These are phyloP conservation scores for Heliconius melpomene DNA, from an alignment of 1,140 invertebrate species.

Conservation along the genomic window DNA sequence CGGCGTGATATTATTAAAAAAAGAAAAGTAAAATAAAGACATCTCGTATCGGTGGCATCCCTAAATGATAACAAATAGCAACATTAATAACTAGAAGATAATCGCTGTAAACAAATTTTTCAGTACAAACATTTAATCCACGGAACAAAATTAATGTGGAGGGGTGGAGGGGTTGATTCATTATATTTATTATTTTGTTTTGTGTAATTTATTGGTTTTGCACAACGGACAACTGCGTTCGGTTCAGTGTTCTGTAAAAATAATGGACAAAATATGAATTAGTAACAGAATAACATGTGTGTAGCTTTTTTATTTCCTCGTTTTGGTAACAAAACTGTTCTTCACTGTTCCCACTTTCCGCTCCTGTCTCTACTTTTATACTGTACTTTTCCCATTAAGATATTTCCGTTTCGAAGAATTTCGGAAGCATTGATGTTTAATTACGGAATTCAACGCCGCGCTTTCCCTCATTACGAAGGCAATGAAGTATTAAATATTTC, in stretches of 20 bases:
- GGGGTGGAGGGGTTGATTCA: slow-evolving; percentile 17
- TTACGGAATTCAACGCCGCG: no score
- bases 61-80: slow-evolving; percentile 24
- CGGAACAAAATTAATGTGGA: slow-evolving; percentile 7
- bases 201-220: slow-evolving; percentile 13
- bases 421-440: no score
- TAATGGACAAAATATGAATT: background rate
- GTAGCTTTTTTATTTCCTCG: background rate
- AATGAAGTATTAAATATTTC: no score
- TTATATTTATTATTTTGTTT: slow-evolving; percentile 22
- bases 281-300: background rate
- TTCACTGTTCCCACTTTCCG: no score
- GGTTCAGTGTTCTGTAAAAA: background rate
- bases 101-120: slow-evolving; percentile 28
- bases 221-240: background rate
- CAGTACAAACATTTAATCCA: slow-evolving; percentile 25
- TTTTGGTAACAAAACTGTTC: no score
- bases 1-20: no score
- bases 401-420: no score
- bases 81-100: slow-evolving; percentile 33
- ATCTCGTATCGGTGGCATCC: background rate
- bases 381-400: no score
- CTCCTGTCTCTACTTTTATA: no score
- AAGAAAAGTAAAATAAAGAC: background rate
- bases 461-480: no score